Percentiles rank a stretch among this genome's conserved stretches.
These are phyloP conservation scores for Orycteropus afer DNA, from an alignment of 2,113 vertebrate genomes.

Conservation along the genomic window DNA sequence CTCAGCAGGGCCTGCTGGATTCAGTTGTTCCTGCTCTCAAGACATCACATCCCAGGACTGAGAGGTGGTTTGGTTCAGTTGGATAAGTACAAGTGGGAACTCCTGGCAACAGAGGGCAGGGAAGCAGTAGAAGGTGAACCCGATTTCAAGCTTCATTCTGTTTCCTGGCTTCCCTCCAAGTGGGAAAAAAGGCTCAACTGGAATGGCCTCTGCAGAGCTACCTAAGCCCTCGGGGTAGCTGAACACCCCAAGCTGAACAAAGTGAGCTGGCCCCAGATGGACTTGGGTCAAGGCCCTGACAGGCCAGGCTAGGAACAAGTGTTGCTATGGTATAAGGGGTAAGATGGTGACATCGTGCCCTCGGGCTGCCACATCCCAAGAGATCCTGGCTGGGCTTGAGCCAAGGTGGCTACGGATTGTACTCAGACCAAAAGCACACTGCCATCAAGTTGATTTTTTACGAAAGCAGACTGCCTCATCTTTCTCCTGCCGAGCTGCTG, in stretches of 20 bases:
- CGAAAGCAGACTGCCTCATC: too few species aligned
- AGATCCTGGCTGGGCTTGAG: background rate
- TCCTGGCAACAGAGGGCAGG: background rate
- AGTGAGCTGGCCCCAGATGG: background rate
- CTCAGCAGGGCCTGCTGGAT: background rate
- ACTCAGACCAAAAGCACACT: slow-evolving; percentile 26
- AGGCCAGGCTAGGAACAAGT: background rate
- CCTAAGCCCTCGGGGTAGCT: background rate
- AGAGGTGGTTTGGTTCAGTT: background rate
- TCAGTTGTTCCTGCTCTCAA: background rate
- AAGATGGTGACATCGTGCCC: background rate
- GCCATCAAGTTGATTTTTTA: too few species aligned
- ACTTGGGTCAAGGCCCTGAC: background rate
- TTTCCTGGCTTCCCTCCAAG: background rate
- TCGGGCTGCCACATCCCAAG: background rate
- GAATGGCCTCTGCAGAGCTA: background rate
- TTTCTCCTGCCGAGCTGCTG: too few species aligned
- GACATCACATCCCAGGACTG: background rate
- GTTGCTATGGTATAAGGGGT: background rate
- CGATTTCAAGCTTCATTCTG: background rate
- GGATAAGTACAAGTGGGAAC: background rate
- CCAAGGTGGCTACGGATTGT: background rate
- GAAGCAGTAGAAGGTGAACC: background rate
- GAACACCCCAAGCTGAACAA: background rate
- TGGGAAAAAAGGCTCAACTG: background rate